phyloP scores from a whole-genome alignment of 2,797 vertebrate genomes.

The Argyrosomus regius region DNA sequence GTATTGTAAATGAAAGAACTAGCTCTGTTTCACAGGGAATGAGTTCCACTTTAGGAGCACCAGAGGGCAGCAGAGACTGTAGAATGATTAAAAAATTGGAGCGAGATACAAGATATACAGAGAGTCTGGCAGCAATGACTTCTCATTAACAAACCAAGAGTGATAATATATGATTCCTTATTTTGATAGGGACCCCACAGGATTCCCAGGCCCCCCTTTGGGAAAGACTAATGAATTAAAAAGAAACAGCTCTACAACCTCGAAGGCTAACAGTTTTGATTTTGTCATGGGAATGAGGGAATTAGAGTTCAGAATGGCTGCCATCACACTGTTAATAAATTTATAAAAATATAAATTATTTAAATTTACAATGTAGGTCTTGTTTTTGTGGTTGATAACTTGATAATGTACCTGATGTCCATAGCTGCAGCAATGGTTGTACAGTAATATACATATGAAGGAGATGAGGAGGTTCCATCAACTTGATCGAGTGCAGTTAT shows the following conservation, averaged over 20 bases:
- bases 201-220: slow-evolving; percentile 16
- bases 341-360: background rate
- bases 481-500: background rate
- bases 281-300: too few species aligned
- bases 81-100: background rate
- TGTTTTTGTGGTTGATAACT: background rate
- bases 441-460: background rate
- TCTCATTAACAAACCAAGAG: slow-evolving; percentile 19
- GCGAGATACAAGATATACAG: background rate
- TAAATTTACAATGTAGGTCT: background rate
- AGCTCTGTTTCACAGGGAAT: too few species aligned
- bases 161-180: slow-evolving; percentile 14
- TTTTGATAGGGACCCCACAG: background rate
- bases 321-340: too few species aligned
- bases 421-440: background rate
- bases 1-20: background rate
- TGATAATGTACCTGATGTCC: background rate
- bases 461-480: background rate
- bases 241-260: slow-evolving; percentile 47
- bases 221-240: slow-evolving; percentile 44
- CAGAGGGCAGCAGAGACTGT: slow-evolving; percentile 57
- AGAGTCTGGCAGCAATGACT: background rate
- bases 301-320: too few species aligned
- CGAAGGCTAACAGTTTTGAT: background rate
- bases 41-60: background rate